phyloP scores from a whole-genome alignment of 2,113 vertebrate genomes.

The Corynorhinus townsendii region DNA sequence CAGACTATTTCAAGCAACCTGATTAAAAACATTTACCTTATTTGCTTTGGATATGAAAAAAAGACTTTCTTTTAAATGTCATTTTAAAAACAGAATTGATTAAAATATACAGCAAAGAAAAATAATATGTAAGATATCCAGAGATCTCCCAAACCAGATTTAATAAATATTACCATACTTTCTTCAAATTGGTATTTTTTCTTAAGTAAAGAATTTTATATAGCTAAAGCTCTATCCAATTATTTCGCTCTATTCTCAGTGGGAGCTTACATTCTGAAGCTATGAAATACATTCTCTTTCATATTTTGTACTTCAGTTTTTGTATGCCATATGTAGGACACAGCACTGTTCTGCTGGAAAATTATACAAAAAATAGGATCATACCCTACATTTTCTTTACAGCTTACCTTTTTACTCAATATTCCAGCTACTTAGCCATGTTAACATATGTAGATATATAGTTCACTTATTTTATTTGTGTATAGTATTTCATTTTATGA shows the following conservation, averaged over 20 bases:
- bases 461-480: neutral
- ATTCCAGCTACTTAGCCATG: neutral
- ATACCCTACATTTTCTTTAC: neutral
- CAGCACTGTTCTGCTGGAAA: neutral
- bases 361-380: neutral
- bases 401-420: neutral
- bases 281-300: neutral
- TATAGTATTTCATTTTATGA: neutral
- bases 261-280: neutral
- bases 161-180: neutral
- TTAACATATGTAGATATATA: neutral
- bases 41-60: neutral
- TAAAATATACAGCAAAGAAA: slow-evolving; percentile 47
- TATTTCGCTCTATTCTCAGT: neutral
- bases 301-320: neutral
- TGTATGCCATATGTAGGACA: neutral
- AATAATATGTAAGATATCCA: neutral
- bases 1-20: slow-evolving; percentile 1
- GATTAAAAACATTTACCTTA: slow-evolving; percentile 41
- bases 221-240: neutral
- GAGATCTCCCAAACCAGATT: neutral
- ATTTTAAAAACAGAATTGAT: slow-evolving; percentile 5
- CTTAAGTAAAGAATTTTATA: neutral
- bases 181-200: neutral
- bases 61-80: neutral